A percentile compares a stretch with the other conserved stretches of the same genome.
Evolutionary conservation across 1,140 invertebrate species (phyloP).

Genomic region (Drosophila bocki): DNA sequence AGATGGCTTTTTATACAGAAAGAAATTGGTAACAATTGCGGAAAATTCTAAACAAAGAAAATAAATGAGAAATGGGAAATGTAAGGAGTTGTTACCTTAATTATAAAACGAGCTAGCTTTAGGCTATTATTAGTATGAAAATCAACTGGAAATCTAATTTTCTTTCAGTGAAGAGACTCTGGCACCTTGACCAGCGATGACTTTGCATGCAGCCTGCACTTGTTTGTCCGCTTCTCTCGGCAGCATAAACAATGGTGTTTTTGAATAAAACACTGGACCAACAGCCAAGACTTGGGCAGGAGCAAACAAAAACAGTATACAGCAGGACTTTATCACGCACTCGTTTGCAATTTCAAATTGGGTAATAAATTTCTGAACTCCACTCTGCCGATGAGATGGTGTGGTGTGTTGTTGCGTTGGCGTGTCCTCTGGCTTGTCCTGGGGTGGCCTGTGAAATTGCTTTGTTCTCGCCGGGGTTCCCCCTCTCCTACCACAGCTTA

Average conservation of each 20-base stretch:
- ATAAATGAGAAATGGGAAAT: background rate
- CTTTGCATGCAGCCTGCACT: constrained; percentile 45
- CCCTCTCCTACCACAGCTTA: constrained; percentile 17
- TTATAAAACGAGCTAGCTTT: background rate
- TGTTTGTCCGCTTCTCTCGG: constrained; percentile 28
- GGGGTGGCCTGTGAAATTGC: constrained; percentile 62
- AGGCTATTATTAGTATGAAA: background rate
- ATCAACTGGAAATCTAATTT: background rate
- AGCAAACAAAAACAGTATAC: constrained; percentile 11
- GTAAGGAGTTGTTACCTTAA: background rate
- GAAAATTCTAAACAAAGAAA: background rate
- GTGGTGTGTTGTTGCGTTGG: constrained; percentile 8
- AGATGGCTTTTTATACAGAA: constrained; percentile 4
- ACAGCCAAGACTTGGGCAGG: constrained; percentile 27
- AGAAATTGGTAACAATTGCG: background rate
- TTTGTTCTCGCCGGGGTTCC: constrained; percentile 62
- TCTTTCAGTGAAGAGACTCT: background rate
- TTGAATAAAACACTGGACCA: constrained; percentile 63
- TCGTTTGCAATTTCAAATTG: constrained; percentile 84
- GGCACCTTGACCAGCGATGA: constrained; percentile 53
- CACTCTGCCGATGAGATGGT: constrained; percentile 22
- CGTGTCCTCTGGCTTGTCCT: constrained; percentile 25
- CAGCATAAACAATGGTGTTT: constrained; percentile 69
- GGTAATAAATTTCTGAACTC: constrained; percentile 79
- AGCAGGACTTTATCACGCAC: constrained; percentile 76